These are phyloP conservation scores for Drosophila birchii DNA, from an alignment of 2,888 invertebrate species.

Conservation along the genomic window DNA sequence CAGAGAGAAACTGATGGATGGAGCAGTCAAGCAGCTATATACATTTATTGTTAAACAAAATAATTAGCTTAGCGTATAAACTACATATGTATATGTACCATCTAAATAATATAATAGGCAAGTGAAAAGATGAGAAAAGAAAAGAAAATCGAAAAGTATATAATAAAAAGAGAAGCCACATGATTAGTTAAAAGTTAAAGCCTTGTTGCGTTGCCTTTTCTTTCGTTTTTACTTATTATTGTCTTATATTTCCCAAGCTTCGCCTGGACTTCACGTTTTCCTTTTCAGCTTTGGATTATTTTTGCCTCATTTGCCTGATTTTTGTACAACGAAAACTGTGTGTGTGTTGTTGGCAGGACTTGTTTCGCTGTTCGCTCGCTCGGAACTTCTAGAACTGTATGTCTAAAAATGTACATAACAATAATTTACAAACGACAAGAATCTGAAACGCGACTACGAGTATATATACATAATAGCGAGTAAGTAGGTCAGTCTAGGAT, in stretches of 20 bases:
- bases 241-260: slow-evolving; percentile 8
- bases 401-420: slow-evolving; percentile 81
- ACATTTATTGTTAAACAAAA: slow-evolving; percentile 77
- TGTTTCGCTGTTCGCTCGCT: slow-evolving; percentile 32
- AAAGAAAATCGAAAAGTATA: slow-evolving; percentile 49
- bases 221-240: slow-evolving; percentile 36
- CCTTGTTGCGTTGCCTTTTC: slow-evolving; percentile 46
- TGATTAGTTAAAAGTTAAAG: slow-evolving; percentile 67
- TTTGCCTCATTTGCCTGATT: slow-evolving; percentile 19
- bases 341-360: slow-evolving; percentile 23
- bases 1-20: slow-evolving; percentile 9
- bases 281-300: slow-evolving; percentile 24
- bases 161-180: slow-evolving; percentile 57
- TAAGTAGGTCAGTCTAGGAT: slow-evolving; percentile 41
- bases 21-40: slow-evolving; percentile 70
- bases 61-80: slow-evolving; percentile 74
- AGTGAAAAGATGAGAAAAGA: slow-evolving; percentile 62
- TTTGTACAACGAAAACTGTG: slow-evolving; percentile 61
- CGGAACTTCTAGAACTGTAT: slow-evolving; percentile 55
- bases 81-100: slow-evolving; percentile 72
- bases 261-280: slow-evolving; percentile 2
- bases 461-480: slow-evolving; percentile 53
- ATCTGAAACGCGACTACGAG: slow-evolving; percentile 60
- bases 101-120: slow-evolving; percentile 67
- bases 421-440: slow-evolving; percentile 69